Evolutionary conservation across 2,888 invertebrate genomes (phyloP).

Genomic region (Gasteruption jaculator): DNA sequence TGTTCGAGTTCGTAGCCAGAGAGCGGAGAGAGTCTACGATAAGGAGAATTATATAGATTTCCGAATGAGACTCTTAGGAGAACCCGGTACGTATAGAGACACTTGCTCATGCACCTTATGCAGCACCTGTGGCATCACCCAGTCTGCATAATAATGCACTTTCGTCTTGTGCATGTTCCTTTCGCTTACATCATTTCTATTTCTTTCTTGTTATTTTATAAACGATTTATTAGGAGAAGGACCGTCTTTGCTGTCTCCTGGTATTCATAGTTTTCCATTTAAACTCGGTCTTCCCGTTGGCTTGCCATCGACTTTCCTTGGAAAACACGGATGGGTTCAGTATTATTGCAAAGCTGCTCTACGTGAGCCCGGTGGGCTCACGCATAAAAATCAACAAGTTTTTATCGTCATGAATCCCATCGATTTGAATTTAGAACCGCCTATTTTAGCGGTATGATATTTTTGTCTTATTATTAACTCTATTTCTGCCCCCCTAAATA

Average conservation of each 20-base stretch:
- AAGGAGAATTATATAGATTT: constrained; percentile 94
- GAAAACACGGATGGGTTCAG: constrained; percentile 93
- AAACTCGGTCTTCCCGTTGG: constrained; percentile 87
- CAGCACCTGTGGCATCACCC: constrained; percentile 13
- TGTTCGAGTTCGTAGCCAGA: constrained; percentile 76
- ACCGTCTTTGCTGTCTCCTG: constrained; percentile 79
- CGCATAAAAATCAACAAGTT: constrained; percentile 95
- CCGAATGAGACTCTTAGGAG: constrained; percentile 86
- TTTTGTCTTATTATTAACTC: too few species aligned
- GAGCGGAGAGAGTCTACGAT: constrained; percentile 82
- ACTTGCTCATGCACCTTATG: constrained; percentile 11
- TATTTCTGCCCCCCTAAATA: too few species aligned
- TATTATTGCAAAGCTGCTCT: constrained; percentile 90
- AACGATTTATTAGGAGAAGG: constrained; percentile 63
- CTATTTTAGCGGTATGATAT: constrained; percentile 75
- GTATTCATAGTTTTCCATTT: constrained; percentile 93
- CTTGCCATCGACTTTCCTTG: constrained; percentile 86
- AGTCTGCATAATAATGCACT: constrained; percentile 13
- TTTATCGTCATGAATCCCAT: constrained; percentile 96
- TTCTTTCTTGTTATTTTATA: constrained; percentile 7
- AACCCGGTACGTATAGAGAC: constrained; percentile 60
- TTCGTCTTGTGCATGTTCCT: constrained; percentile 9
- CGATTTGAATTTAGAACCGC: constrained; percentile 85
- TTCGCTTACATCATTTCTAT: constrained; percentile 18
- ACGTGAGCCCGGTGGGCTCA: constrained; percentile 81